Base-by-base conservation (phyloP, 2,888 invertebrate species). In the Polyploca ridens region DNA sequence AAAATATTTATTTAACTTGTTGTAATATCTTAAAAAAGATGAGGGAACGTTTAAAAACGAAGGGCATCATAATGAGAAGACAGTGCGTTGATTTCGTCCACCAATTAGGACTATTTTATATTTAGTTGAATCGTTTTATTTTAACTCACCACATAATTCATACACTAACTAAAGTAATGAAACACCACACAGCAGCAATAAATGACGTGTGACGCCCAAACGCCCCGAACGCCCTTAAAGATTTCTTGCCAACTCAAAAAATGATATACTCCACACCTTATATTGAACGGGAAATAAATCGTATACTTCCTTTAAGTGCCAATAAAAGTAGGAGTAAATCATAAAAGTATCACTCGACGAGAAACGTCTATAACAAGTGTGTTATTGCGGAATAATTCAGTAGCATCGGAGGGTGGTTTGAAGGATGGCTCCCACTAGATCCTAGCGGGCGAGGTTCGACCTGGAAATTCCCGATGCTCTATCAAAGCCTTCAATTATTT, bases 291-390 rank as follows among this genome's bases (percentile, higher is more conserved):
- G 84, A 89, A 92, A 93, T 93, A 93, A 93, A 93, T 93, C 91
- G 91, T 91, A 90, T 93, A 93, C 91, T 92, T 90, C 90, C 91
- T 91, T 90, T 94, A 94, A 93, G 93, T 93, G 92, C 93, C 93
- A 94, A 94, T 94, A 94, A 94, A 94, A 94, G 90, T 93, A 90
- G 91, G 84, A 93, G 93, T 93, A 94, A 94, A 94, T 94, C 93
- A 93, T 93, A 94, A 92, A 93, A 93, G 93, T 93, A 93, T 93
- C 93, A 93, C 90, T 92, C 90, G 85, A 83, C 86, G 86, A 88
- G 90, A 92, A 93, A 91, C 85, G 93, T 93, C 93, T 92, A 91
- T 93, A 94, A 93, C 93, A 92, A 92, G 93, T 93, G 91, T 93
- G 93, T 94, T 94, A 94, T 94, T 92, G 91, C 90, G 79, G 91